Evolutionary conservation across 2,888 invertebrate species (phyloP).

Genomic region (Trachelus troglodyta): DNA sequence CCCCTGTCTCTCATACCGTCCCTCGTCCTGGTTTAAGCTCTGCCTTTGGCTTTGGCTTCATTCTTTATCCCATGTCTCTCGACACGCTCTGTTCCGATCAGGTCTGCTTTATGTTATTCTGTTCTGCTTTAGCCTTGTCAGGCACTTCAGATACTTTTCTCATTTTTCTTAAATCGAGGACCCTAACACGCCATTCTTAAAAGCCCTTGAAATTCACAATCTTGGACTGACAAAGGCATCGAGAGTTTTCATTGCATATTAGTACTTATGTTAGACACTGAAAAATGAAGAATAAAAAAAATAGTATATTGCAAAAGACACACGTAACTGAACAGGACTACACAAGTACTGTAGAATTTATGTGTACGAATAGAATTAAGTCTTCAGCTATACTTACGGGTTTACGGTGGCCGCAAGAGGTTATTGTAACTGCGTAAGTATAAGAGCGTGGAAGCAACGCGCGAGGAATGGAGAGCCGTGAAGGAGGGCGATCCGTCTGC

Average conservation of each 20-base stretch:
- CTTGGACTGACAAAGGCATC: not conserved
- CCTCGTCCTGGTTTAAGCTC: conserved; percentile 5
- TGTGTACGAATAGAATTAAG: not conserved
- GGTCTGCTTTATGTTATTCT: not conserved
- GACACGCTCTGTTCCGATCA: not conserved
- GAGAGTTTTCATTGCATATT: not conserved
- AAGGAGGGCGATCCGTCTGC: conserved; percentile 36
- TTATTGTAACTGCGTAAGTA: not conserved
- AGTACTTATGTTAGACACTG: not conserved
- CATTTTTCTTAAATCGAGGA: not conserved
- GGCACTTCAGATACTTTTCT: not conserved
- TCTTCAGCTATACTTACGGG: not conserved
- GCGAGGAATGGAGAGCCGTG: conserved; percentile 12
- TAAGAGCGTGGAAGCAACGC: not conserved
- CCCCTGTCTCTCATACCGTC: conserved; percentile 28
- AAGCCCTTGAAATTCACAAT: not conserved
- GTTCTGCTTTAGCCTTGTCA: not conserved
- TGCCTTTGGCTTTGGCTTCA: not conserved
- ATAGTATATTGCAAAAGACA: not conserved
- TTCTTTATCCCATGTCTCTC: not conserved
- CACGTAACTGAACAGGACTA: not conserved
- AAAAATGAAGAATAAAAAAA: not conserved
- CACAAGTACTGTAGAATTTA: not conserved
- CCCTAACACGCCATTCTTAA: not conserved
- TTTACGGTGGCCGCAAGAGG: not conserved